Evolutionary conservation across 2,797 vertebrate genomes (phyloP).

Genomic region (Pseudochirops cupreus): DNA sequence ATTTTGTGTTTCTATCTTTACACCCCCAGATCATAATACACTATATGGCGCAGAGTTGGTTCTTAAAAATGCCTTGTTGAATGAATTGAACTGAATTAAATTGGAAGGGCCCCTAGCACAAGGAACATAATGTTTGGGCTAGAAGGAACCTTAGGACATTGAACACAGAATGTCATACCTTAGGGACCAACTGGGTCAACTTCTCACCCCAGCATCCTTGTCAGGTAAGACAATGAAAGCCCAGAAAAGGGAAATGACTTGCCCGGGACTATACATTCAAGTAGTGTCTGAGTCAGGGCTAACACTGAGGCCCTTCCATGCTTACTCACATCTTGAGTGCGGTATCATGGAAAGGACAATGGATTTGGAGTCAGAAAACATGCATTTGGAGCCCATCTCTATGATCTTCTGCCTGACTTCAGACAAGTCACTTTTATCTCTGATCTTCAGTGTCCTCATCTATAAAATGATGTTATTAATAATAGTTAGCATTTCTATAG

Average conservation of each 20-base stretch:
- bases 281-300: too few relatives aligned
- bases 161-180: background rate
- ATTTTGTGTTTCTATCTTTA: background rate
- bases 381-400: background rate
- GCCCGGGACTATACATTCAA: too few relatives aligned
- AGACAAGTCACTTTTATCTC: background rate
- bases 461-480: background rate
- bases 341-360: too few relatives aligned
- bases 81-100: background rate
- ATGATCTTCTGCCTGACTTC: background rate
- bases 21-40: background rate
- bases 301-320: too few relatives aligned
- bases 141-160: background rate
- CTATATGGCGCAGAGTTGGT: background rate
- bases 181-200: background rate
- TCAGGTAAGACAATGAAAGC: too few relatives aligned
- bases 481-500: background rate
- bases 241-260: too few relatives aligned
- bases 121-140: background rate
- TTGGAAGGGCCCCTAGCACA: background rate
- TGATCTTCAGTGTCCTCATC: background rate
- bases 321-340: too few relatives aligned
- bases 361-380: too few relatives aligned
- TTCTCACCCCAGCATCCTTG: too few relatives aligned
- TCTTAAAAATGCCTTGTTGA: background rate